A percentile compares a stretch with the other conserved stretches of the same genome.
These are phyloP conservation scores for Leucophenga maculata DNA, from an alignment of 2,888 invertebrate genomes.

Conservation along the genomic window DNA sequence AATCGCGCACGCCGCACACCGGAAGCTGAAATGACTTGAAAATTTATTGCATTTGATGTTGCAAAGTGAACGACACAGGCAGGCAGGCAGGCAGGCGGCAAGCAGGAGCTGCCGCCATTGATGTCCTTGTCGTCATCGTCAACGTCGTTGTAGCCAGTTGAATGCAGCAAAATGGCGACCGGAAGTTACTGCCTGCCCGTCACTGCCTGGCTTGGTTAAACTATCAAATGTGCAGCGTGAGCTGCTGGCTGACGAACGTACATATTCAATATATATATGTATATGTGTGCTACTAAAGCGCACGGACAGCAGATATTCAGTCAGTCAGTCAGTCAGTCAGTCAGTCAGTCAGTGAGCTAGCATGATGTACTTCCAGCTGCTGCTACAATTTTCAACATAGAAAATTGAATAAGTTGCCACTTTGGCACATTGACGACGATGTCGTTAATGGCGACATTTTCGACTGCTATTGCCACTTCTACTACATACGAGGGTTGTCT, in stretches of 20 bases:
- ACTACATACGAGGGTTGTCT: no score
- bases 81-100: no score
- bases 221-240: no score
- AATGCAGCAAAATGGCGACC: conserved; percentile 23
- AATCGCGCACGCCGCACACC: conserved; percentile 59
- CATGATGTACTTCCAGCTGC: background rate
- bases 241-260: no score
- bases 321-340: no score
- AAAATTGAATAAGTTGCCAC: conserved; percentile 29
- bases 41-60: conserved; percentile 63
- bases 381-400: background rate
- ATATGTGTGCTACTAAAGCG: no score
- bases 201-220: no score
- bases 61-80: no score
- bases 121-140: conserved; percentile 6
- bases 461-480: no score
- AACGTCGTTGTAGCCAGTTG: background rate
- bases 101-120: conserved; percentile 27
- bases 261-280: conserved; percentile 1
- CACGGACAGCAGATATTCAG: no score
- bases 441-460: conserved; percentile 3
- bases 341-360: background rate
- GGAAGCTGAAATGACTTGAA: conserved; percentile 65
- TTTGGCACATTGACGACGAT: conserved; percentile 9
- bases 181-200: conserved; percentile 6